Conservation (phyloP, 2,797 vertebrate species). For the Cuniculus paca region DNA sequence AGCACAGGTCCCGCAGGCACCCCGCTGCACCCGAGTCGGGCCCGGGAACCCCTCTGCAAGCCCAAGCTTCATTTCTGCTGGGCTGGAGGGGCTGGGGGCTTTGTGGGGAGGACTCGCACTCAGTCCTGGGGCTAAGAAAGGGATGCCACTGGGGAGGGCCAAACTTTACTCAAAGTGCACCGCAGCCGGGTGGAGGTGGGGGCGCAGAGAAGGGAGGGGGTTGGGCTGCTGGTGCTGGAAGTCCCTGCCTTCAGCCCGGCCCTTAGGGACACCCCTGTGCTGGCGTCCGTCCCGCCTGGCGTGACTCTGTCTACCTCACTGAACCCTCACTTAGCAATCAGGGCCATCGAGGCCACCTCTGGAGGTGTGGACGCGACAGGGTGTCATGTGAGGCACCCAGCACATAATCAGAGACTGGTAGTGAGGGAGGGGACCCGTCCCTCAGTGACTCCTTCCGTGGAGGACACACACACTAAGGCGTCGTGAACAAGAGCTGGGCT, state of each 20-base stretch:
- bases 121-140: background rate
- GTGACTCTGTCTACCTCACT: background rate
- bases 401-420: background rate
- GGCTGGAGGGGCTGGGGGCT: background rate
- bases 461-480: background rate
- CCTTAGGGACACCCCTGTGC: background rate
- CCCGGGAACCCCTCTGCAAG: background rate
- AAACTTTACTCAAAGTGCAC: background rate
- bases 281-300: background rate
- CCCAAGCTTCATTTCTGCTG: background rate
- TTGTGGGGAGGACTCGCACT: background rate
- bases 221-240: too few species aligned
- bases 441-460: too few species aligned
- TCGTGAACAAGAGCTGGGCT: too few species aligned
- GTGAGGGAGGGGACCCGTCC: too few species aligned
- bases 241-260: background rate
- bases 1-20: background rate
- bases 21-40: background rate
- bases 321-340: background rate
- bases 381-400: background rate
- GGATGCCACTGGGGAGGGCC: background rate
- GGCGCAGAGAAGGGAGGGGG: background rate
- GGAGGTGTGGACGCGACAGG: background rate
- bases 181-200: background rate
- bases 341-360: background rate